Evolutionary conservation across 2,113 vertebrate species (phyloP).

Genomic region (Axis porcinus): DNA sequence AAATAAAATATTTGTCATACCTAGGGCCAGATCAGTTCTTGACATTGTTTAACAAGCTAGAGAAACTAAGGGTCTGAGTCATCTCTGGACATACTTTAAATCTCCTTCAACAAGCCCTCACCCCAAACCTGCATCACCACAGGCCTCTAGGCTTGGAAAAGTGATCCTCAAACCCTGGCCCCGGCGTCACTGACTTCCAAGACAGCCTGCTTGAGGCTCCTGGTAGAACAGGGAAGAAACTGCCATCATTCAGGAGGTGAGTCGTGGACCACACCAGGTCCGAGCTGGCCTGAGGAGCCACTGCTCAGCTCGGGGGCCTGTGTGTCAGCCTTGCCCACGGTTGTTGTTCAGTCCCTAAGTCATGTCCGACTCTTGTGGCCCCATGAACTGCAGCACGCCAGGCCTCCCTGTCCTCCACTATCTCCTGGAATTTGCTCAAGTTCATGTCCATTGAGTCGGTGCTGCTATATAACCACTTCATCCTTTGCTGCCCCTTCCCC

Average conservation of each 20-base stretch:
- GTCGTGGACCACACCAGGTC: not conserved
- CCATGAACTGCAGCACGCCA: not conserved
- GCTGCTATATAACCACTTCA: not conserved
- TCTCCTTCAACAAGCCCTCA: not conserved
- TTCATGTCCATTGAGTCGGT: not conserved
- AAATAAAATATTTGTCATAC: not conserved
- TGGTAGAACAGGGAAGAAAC: not conserved
- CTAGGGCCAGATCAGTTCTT: not conserved
- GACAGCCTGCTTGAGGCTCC: not conserved
- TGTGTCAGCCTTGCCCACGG: not conserved
- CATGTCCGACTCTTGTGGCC: not conserved
- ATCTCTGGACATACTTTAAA: not conserved
- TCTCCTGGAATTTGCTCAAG: not conserved
- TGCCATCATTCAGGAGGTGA: not conserved
- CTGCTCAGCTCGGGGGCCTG: not conserved
- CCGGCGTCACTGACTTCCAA: not conserved
- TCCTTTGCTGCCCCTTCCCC: not conserved
- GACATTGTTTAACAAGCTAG: not conserved
- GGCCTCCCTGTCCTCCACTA: not conserved
- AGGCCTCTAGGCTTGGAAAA: not conserved
- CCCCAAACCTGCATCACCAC: not conserved
- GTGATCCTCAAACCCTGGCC: not conserved
- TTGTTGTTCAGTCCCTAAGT: not conserved
- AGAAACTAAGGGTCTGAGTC: not conserved
- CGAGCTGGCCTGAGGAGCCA: not conserved